Evolutionary conservation across 2,797 vertebrate species (phyloP), one percentile per base, ranked within the genome.

Genomic region (Botia almorhae): DNA sequence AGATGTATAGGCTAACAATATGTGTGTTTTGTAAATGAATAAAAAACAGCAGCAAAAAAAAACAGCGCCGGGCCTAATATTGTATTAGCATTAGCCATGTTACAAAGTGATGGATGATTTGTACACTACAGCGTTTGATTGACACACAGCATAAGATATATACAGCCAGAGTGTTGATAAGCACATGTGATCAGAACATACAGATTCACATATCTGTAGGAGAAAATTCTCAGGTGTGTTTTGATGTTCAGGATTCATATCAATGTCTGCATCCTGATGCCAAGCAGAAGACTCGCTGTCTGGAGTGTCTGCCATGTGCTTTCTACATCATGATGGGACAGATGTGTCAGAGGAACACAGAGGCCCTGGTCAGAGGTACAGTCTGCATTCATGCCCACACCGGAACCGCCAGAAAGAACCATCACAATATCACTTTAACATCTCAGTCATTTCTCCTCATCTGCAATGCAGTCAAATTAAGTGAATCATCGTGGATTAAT

Each of bases 211-310:
- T 73, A 13, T 36, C 16, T 17, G 13, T 56, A 46, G 36, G 26
- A 65, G 4, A 74, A 60, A 65, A 14, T 46, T n/a, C 23, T 68
- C 1, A 29, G 1, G 16, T 50, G 1, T 29, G 4, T 60, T 81
- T 83, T 69, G 46, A 50, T 74, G 0, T 77, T 70, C 81, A 96
- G 95, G 93, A 90, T 17, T 90, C 90, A 0, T 94, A 91, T 6
- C 33, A 83, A 70, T 96, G 95, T 87, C 84, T 89, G 26, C 90
- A 94, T 81, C 89, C 90, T 14, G 94, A 96, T 78, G 46, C 71
- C 56, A 95, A 94, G 73, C 93, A 92, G 75, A 93, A 93, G 89
- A 93, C 92, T 19, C 94, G 94, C n/a, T 96, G 95, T 88, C 93
- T 92, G 80, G 88, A 91, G 0, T 96, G 95, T 79, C 85, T 93